Conservation (phyloP, 2,113 vertebrate genomes). For the Dendropsophus ebraccatus region DNA sequence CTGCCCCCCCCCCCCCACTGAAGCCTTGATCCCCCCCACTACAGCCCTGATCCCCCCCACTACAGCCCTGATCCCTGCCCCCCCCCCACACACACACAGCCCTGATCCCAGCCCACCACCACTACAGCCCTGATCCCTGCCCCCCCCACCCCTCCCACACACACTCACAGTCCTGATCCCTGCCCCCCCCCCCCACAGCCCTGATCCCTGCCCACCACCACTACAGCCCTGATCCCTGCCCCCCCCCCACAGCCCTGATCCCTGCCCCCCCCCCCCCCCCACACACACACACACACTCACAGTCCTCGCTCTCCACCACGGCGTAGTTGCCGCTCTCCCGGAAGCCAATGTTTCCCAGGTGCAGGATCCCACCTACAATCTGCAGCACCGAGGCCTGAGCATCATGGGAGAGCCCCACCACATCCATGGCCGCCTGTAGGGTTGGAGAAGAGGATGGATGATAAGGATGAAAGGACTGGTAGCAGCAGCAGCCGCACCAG, state of each 20-base stretch:
- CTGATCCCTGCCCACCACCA: conserved; percentile 82
- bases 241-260: conserved; percentile 73
- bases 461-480: not conserved
- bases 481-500: too few relatives aligned
- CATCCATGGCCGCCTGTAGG: conserved; percentile 76
- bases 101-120: too few relatives aligned
- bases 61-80: too few relatives aligned
- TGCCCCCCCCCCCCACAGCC: not conserved
- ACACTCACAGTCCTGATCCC: conserved; percentile 77
- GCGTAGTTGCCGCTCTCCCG: conserved; percentile 82
- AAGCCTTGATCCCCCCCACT: too few relatives aligned
- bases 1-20: too few relatives aligned
- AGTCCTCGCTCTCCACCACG: conserved; percentile 79
- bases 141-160: too few relatives aligned
- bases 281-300: conserved; percentile 66
- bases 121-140: too few relatives aligned
- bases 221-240: conserved; percentile 62
- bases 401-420: conserved; percentile 75
- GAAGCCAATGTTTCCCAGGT: conserved; percentile 81
- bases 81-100: too few relatives aligned
- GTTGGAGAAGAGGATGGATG: not conserved
- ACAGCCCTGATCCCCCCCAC: too few relatives aligned
- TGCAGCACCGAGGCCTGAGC: conserved; percentile 78
- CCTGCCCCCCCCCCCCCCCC: conserved; percentile 51
- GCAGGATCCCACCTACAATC: conserved; percentile 80